Conservation (phyloP, 2,888 invertebrate species). For the Geophilus truncorum region DNA sequence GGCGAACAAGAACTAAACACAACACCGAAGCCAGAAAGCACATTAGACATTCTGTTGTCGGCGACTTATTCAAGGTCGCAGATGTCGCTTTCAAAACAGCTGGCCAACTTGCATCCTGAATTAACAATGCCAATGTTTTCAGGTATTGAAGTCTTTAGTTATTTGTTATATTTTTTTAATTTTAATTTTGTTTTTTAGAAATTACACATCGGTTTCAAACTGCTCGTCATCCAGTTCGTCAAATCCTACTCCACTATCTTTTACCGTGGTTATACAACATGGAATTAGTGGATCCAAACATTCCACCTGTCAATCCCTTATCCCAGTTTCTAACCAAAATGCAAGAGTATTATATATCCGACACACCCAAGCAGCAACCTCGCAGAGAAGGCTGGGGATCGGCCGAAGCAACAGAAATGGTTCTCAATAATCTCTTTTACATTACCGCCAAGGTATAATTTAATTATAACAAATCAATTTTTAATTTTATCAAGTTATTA, state of each 20-base stretch:
- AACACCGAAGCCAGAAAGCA: constrained; percentile 1
- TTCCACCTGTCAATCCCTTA: constrained; percentile 58
- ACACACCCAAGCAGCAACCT: constrained; percentile 56
- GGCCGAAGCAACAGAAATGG: constrained; percentile 99
- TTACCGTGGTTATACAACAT: constrained; percentile 98
- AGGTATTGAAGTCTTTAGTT: constrained; percentile 55
- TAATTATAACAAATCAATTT: no score
- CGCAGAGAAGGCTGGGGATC: constrained; percentile 95
- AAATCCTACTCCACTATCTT: constrained; percentile 83
- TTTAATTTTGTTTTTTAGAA: constrained; percentile 58
- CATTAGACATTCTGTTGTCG: constrained; percentile 35
- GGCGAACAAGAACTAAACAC: constrained; percentile 14
- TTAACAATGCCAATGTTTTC: constrained; percentile 99
- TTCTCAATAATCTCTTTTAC: constrained; percentile 96
- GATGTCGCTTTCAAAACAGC: constrained; percentile 81
- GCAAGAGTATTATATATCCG: constrained; percentile 57
- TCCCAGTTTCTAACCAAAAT: constrained; percentile 45
- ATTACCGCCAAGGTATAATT: constrained; percentile 81
- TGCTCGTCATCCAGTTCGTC: constrained; percentile 86
- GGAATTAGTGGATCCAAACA: constrained; percentile 94
- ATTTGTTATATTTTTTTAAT: neutral
- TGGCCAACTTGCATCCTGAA: constrained; percentile 92
- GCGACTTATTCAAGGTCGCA: constrained; percentile 84
- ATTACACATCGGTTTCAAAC: constrained; percentile 95
- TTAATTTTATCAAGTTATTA: neutral